Evolutionary conservation across 2,797 vertebrate species (phyloP), one percentile per base, ranked within the genome.

Genomic region (Acipenser oxyrinchus): DNA sequence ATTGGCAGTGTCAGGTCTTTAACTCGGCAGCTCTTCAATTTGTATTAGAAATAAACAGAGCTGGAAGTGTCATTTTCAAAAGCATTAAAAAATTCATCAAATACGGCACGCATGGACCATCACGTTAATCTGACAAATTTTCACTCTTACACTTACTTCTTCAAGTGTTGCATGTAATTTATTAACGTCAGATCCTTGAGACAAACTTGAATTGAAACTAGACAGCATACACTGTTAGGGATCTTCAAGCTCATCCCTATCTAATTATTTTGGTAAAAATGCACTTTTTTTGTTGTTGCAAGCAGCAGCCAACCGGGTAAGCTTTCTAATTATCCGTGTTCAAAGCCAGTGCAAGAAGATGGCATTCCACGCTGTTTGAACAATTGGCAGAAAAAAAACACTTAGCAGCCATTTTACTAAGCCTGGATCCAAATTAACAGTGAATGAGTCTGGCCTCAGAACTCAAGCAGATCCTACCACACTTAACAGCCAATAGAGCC

Each of bases 301-400:
- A 79, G 78, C 73, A 82, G 79, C 71, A 51, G 68, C 82, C 76
- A 75, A 74, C 76, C 85, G 76, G 77, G 78, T 69, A 77, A 85
- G 73, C 72, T 83, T 83, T 62, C 79, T 83, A 85, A 88, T 87
- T 85, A 84, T 79, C 76, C 69, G 68, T 65, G 74, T 75, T 81
- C 74, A 79, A 81, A 81, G 76, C 78, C 74, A 62, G 68, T 71
- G 72, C 72, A 79, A 62, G 67, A 55, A 48, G 71, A 75, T 74
- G 71, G 70, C 74, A 82, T 77, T 71, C 68, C 63, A 74, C 1
- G 75, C 6, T 49, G 70, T 76, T 82, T 81, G 74, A 78, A 78
- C 74, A 72, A 84, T 76, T 79, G 81, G 79, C 73, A 84, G 76
- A 80, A 80, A 87, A 87, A 66, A 37, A 82, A 82, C 70, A 76